Base-by-base conservation (phyloP, 1,140 invertebrate genomes). In the Drosophila serrata region DNA sequence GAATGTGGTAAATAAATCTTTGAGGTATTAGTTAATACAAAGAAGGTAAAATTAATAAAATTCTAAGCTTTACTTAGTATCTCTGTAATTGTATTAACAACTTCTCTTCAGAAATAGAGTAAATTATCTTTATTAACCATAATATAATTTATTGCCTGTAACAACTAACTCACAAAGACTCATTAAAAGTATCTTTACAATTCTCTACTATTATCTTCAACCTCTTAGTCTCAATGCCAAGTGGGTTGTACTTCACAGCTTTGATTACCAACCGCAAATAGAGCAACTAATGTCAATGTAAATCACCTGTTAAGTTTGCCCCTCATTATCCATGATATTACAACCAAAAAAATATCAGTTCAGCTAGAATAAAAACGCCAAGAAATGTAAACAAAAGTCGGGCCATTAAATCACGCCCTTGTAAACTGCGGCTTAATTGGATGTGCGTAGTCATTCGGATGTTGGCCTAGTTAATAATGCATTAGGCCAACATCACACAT, bases 331-430 rank as follows among this genome's bases (percentile, higher is more conserved):
- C 51, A n/a, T 31, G 6, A 53, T 57, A 75, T 59, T 67, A 76
- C 35, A 53, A 11, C 55, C 62, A 24, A 35, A 42, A 33, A 33
- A 33, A 33, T n/a, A n/a, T n/a, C 19, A 49, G 11, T 9, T 15
- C 4, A 17, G 55, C 27, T 40, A 29, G 63, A 39, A 75, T n/a
- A 59, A 48, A 75, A 59, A 45, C 37, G 29, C 8, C 19, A 59
- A 58, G 48, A 74, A 49, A 49, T 51, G 55, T 55, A 59, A 78
- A 77, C 51, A 63, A 57, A 24, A 37, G 51, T 58, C 37, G 73
- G 45, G 29, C 56, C 74, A 86, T 85, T 86, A 86, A 86, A 74
- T 78, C 73, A 64, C 79, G 82, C 82, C 82, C 82, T 87, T 88
- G 79, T 75, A 46, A 68, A 68, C 43, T 57, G 62, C 33, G 68